A percentile compares a stretch with the other conserved stretches of the same genome.
These are phyloP conservation scores for Microchrysa polita DNA, from an alignment of 2,888 invertebrate species.

Conservation along the genomic window DNA sequence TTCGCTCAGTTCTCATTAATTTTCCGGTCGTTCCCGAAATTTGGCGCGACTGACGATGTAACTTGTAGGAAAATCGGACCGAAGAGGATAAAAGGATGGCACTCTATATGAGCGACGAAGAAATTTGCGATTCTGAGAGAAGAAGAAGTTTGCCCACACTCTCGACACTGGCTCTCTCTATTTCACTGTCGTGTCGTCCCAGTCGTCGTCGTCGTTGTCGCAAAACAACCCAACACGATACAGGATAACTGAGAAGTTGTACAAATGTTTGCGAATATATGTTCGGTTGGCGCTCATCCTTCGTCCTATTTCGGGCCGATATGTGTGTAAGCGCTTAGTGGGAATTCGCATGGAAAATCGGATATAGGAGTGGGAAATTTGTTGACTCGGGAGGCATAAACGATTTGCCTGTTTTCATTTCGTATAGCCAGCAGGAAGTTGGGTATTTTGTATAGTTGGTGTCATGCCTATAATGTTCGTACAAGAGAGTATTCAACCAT, in stretches of 20 bases:
- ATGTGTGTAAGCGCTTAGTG: slow-evolving; percentile 23
- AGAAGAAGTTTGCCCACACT: too few relatives aligned
- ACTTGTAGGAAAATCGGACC: background rate
- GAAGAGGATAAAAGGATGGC: background rate
- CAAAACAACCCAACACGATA: background rate
- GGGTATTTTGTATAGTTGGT: slow-evolving; percentile 9
- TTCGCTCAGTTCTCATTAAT: slow-evolving; percentile 40
- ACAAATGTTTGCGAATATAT: slow-evolving; percentile 32
- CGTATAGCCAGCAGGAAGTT: background rate
- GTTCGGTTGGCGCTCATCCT: slow-evolving; percentile 13
- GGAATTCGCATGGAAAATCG: background rate
- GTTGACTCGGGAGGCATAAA: background rate
- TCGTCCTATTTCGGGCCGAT: slow-evolving; percentile 17
- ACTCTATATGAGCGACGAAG: background rate
- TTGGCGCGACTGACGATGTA: slow-evolving; percentile 23
- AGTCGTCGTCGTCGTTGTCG: background rate
- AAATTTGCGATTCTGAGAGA: background rate
- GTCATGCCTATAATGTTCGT: background rate
- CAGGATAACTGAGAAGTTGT: slow-evolving; percentile 6
- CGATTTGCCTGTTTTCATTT: background rate
- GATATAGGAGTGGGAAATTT: background rate
- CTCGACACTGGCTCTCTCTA: too few relatives aligned
- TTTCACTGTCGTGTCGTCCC: too few relatives aligned
- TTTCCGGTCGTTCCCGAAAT: slow-evolving; percentile 42
- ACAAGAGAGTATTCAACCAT: background rate